These are phyloP conservation scores for Synergus umbraculus DNA, from an alignment of 2,888 invertebrate genomes.

Conservation along the genomic window DNA sequence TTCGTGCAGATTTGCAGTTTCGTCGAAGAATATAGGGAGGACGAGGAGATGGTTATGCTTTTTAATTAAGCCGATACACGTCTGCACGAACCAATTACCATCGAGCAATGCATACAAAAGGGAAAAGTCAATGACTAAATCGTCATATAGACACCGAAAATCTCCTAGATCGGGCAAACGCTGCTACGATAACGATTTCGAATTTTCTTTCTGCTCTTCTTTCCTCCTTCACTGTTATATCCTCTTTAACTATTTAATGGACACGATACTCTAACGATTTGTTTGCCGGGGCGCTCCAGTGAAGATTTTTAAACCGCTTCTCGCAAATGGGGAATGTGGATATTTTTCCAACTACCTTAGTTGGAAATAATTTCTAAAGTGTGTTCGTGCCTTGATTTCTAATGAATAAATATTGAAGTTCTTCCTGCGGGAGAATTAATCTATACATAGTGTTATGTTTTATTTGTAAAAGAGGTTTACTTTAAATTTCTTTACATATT, in stretches of 20 bases:
- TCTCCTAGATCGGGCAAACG: slow-evolving; percentile 3
- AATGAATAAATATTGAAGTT: background rate
- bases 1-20: background rate
- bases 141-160: background rate
- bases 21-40: slow-evolving; percentile 8
- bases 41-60: slow-evolving; percentile 45
- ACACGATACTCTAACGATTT: slow-evolving; percentile 15
- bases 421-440: background rate
- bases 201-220: background rate
- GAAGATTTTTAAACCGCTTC: slow-evolving; percentile 12
- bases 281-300: background rate
- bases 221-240: background rate
- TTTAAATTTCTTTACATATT: background rate
- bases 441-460: background rate
- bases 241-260: slow-evolving; percentile 17
- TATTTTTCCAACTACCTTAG: slow-evolving; percentile 2
- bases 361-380: slow-evolving; percentile 14
- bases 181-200: background rate
- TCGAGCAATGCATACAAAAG: slow-evolving; percentile 41
- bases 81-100: slow-evolving; percentile 56
- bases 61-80: slow-evolving; percentile 55
- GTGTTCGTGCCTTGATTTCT: background rate
- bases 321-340: background rate
- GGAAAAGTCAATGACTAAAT: slow-evolving; percentile 28
- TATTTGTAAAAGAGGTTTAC: background rate